Conservation (phyloP, 1,140 invertebrate genomes). For the Heliconius nattereri region DNA sequence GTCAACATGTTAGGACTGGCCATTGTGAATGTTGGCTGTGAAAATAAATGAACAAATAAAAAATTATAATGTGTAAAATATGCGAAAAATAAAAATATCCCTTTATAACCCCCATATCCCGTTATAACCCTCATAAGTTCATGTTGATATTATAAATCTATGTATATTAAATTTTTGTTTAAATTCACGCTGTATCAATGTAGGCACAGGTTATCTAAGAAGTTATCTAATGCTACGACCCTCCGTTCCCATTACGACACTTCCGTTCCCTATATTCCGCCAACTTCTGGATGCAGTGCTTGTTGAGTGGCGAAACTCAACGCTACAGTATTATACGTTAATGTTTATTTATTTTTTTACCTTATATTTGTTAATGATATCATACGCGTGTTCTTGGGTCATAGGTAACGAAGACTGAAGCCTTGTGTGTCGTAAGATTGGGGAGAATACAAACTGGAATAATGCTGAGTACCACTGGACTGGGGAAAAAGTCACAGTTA, state of each 20-base stretch:
- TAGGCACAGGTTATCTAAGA: no score
- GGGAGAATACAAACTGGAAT: slow-evolving; percentile 42
- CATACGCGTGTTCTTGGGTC: slow-evolving; percentile 48
- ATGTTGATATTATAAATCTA: slow-evolving; percentile 13
- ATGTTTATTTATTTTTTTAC: slow-evolving; percentile 26
- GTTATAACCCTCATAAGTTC: not conserved
- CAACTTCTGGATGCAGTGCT: no score
- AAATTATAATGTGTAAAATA: not conserved
- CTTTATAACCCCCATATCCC: not conserved
- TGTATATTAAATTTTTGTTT: no score
- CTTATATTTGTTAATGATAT: slow-evolving; percentile 58
- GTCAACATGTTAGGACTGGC: slow-evolving; percentile 51
- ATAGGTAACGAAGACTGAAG: slow-evolving; percentile 49
- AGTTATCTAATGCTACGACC: no score
- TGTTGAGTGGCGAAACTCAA: no score
- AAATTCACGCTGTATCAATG: no score
- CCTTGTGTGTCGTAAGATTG: slow-evolving; percentile 48
- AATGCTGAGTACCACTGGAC: slow-evolving; percentile 58
- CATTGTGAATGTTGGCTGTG: slow-evolving; percentile 56
- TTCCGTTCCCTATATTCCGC: no score
- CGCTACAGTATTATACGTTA: no score
- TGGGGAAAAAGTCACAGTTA: slow-evolving; percentile 47
- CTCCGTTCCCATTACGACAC: no score
- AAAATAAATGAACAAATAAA: slow-evolving; percentile 7
- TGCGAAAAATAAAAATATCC: not conserved